Evolutionary conservation across 1,140 invertebrate species (phyloP).

Genomic region (Scaptomyza graminum): DNA sequence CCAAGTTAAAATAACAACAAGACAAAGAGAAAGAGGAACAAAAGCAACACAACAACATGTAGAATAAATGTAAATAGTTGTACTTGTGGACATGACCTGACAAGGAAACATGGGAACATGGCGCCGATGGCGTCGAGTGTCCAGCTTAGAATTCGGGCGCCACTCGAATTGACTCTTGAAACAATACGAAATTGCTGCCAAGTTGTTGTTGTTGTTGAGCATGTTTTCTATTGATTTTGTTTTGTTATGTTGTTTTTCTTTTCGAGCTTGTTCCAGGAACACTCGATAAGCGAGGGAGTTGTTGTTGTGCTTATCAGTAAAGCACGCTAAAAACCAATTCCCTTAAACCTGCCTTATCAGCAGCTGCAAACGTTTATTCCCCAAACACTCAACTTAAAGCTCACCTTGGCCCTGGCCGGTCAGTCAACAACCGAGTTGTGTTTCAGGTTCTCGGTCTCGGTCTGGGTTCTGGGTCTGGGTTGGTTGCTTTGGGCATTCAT

Average conservation of each 20-base stretch:
- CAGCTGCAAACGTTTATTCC: constrained; percentile 17
- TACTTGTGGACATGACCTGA: constrained; percentile 20
- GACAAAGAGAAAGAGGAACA: constrained; percentile 8
- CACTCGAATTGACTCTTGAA: constrained; percentile 47
- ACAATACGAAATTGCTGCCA: constrained; percentile 20
- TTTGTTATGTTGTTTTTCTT: too few species aligned
- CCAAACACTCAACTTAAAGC: too few species aligned
- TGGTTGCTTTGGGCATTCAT: constrained; percentile 42
- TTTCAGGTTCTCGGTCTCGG: background rate
- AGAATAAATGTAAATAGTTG: background rate
- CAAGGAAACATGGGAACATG: constrained; percentile 44
- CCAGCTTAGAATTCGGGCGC: constrained; percentile 6
- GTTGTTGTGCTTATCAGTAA: too few species aligned
- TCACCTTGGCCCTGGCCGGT: constrained; percentile 27
- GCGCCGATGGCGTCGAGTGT: constrained; percentile 46
- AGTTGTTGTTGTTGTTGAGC: background rate
- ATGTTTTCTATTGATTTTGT: constrained; percentile 34
- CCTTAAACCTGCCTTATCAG: background rate
- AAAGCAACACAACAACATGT: constrained; percentile 11
- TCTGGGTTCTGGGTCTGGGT: constrained; percentile 12
- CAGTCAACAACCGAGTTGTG: too few species aligned
- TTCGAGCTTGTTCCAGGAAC: constrained; percentile 1
- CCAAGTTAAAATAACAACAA: constrained; percentile 33
- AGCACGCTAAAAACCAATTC: background rate
- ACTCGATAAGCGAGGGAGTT: background rate